These are phyloP conservation scores for Anhinga anhinga DNA, from an alignment of 2,113 vertebrate genomes.

Conservation along the genomic window DNA sequence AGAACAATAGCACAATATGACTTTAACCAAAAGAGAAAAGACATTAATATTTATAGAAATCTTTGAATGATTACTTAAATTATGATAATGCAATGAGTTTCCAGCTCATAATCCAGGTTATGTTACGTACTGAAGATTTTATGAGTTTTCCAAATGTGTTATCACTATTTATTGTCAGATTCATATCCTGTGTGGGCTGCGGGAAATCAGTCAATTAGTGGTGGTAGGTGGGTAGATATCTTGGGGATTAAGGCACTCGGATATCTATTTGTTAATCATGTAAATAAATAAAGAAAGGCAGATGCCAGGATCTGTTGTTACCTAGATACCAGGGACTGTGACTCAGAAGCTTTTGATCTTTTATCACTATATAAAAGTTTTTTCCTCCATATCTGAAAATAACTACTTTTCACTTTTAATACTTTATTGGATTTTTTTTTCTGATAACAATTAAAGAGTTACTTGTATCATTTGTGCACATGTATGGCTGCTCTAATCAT, in stretches of 20 bases:
- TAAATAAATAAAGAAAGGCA: slow-evolving; percentile 11
- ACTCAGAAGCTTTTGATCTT: slow-evolving; percentile 31
- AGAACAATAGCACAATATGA: background rate
- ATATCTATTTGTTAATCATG: slow-evolving; percentile 19
- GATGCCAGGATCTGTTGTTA: slow-evolving; percentile 22
- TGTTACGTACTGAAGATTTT: background rate
- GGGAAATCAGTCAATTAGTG: background rate
- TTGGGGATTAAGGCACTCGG: background rate
- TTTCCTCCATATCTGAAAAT: slow-evolving; percentile 1
- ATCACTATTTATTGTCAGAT: background rate
- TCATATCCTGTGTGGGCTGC: background rate
- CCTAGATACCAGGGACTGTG: background rate
- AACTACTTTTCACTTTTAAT: background rate
- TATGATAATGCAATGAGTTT: background rate
- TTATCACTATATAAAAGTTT: background rate
- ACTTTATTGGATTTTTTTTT: background rate
- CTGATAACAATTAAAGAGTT: background rate
- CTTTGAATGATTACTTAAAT: background rate
- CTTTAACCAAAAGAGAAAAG: background rate
- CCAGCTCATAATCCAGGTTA: background rate
- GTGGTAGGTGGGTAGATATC: background rate
- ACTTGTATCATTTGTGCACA: background rate
- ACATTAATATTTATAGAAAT: background rate
- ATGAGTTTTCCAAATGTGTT: background rate
- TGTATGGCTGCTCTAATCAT: background rate